Evolutionary conservation across 2,113 vertebrate species (phyloP).

Genomic region (Centropristis striata): DNA sequence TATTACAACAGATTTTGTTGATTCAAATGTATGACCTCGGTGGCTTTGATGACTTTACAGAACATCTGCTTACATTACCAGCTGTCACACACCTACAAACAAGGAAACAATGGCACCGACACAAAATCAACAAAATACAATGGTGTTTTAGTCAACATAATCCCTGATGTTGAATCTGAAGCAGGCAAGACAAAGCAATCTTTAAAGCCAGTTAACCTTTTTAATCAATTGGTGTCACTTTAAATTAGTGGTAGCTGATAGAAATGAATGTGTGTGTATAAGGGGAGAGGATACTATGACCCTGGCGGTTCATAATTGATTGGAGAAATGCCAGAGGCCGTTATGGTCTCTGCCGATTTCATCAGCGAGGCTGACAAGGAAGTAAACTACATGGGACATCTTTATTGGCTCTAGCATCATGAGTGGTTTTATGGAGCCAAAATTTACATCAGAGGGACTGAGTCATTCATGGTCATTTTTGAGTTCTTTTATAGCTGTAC

Average conservation of each 20-base stretch:
- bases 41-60: constrained; percentile 45
- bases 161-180: constrained; percentile 14
- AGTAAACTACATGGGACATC: constrained; percentile 40
- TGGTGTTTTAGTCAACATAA: constrained; percentile 9
- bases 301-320: constrained; percentile 17
- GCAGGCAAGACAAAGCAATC: constrained; percentile 1
- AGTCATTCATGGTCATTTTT: constrained; percentile 37
- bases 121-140: constrained; percentile 26
- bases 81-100: constrained; percentile 1
- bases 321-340: constrained; percentile 3
- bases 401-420: constrained; percentile 45
- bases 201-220: constrained; percentile 19
- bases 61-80: constrained; percentile 27
- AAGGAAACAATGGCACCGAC: not conserved
- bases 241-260: constrained; percentile 21
- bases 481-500: constrained; percentile 29
- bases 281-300: constrained; percentile 14
- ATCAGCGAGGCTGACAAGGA: constrained; percentile 32
- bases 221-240: constrained; percentile 17
- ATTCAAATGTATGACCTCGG: constrained; percentile 4
- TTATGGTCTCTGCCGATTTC: constrained; percentile 32
- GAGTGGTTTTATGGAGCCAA: constrained; percentile 45
- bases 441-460: constrained; percentile 45
- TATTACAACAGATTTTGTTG: not conserved
- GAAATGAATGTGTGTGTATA: constrained; percentile 2